Evolutionary conservation across 2,113 vertebrate species (phyloP).

Genomic region (Phyllostomus discolor): DNA sequence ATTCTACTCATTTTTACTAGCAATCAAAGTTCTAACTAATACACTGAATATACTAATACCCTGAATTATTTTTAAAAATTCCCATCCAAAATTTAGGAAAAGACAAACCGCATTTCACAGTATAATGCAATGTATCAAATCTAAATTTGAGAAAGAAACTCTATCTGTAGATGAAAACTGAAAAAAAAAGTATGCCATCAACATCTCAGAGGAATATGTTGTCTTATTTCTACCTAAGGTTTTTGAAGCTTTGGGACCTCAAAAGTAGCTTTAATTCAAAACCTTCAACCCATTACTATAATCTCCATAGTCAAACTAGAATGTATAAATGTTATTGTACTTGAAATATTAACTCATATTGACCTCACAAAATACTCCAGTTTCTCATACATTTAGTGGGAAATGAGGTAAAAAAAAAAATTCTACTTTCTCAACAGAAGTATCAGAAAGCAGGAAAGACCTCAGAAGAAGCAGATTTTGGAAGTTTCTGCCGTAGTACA

Average conservation of each 20-base stretch:
- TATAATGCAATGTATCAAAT: background rate
- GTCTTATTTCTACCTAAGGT: background rate
- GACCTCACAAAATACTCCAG: background rate
- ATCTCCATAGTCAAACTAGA: background rate
- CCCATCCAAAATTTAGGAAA: background rate
- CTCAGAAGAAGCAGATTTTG: background rate
- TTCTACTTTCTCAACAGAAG: background rate
- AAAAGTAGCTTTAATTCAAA: background rate
- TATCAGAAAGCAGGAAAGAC: background rate
- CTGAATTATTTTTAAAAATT: background rate
- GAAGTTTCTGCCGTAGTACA: background rate
- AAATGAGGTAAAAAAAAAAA: slow-evolving; percentile 7
- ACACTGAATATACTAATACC: background rate
- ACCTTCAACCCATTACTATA: background rate
- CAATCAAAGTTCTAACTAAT: background rate
- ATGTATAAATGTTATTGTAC: background rate
- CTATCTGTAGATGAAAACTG: background rate
- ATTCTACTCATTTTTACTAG: background rate
- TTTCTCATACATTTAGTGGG: background rate
- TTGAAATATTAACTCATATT: background rate
- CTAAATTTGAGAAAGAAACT: background rate
- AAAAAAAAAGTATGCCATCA: background rate
- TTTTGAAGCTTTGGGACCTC: background rate
- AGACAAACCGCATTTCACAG: background rate
- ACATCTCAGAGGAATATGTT: background rate